Evolutionary conservation across 2,113 vertebrate genomes (phyloP), one percentile per base, ranked within the genome.

Genomic region (Monopterus albus): DNA sequence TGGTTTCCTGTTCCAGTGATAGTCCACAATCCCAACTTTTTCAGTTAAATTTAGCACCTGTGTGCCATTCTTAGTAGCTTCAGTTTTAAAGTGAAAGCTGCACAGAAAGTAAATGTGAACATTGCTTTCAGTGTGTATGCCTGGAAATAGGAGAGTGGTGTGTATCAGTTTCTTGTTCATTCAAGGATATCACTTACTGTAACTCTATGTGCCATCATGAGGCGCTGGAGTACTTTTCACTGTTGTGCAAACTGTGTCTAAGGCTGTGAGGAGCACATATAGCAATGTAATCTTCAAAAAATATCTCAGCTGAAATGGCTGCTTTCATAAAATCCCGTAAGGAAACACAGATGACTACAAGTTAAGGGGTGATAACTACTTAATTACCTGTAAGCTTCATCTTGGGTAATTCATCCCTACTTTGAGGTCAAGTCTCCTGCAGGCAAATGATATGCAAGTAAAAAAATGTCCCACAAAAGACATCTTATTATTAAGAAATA

Each of bases 131-230:
- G 75, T 87, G 81, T 81, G 75, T 14, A 3, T 6, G 43, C 6
- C 40, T 72, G 71, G 81, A 90, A 84, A 87, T 5, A 45, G 31
- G 74, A 89, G 79, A 76, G 50, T 45, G 2, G 46, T 2, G 13
- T 15, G 68, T 77, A 86, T 90, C 84, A 14, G 13, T 80, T 84
- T 82, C 83, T 53, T 56, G 64, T 64, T 75, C 74, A 87, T 81
- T 88, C 83, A 89, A 81, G 59, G 69, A 53, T 87, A 91, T 91
- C 82, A 17, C 72, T 91, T 83, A 81, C 92, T 8, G 87, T 77
- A 91, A 93, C 72, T 39, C 72, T 53, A 88, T 72, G 76, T 2
- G n/a, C 45, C 40, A 60, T 78, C 69, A 69, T 64, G 82, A 47
- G 71, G 35, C 36, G 12, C 77, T 75, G 58, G 76, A 60, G 77